These are phyloP conservation scores for Scomber japonicus DNA, from an alignment of 2,113 vertebrate species.

Conservation along the genomic window DNA sequence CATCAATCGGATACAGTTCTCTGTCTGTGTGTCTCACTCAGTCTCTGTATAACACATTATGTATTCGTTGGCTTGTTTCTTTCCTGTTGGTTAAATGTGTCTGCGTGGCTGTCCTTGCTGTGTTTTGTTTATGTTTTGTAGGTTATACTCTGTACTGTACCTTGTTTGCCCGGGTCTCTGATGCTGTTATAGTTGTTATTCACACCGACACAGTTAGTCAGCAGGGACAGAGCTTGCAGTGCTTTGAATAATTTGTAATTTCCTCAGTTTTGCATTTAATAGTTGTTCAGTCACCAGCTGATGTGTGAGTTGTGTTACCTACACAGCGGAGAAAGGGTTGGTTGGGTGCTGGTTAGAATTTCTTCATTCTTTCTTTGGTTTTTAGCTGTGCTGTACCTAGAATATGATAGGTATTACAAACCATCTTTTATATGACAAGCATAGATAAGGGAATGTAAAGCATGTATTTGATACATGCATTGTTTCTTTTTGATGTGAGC, in stretches of 20 bases:
- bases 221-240: not conserved
- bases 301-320: constrained; percentile 10
- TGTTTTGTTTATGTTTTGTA: not conserved
- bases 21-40: not conserved
- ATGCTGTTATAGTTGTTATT: not conserved
- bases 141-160: not conserved
- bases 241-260: not conserved
- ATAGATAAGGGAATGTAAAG: not conserved
- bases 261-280: constrained; percentile 3
- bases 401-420: not conserved
- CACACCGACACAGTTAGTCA: not conserved
- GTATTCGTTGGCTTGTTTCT: not conserved
- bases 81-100: not conserved
- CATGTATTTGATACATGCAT: not conserved
- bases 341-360: not conserved
- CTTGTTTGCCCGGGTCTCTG: not conserved
- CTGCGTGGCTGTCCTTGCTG: not conserved
- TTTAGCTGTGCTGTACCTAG: not conserved
- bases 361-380: not conserved
- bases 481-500: not conserved
- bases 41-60: not conserved
- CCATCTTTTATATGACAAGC: not conserved
- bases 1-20: not conserved
- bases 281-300: constrained; percentile 12
- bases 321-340: not conserved